These are phyloP conservation scores for Agriotes lineatus DNA, from an alignment of 2,888 invertebrate species.

Conservation along the genomic window DNA sequence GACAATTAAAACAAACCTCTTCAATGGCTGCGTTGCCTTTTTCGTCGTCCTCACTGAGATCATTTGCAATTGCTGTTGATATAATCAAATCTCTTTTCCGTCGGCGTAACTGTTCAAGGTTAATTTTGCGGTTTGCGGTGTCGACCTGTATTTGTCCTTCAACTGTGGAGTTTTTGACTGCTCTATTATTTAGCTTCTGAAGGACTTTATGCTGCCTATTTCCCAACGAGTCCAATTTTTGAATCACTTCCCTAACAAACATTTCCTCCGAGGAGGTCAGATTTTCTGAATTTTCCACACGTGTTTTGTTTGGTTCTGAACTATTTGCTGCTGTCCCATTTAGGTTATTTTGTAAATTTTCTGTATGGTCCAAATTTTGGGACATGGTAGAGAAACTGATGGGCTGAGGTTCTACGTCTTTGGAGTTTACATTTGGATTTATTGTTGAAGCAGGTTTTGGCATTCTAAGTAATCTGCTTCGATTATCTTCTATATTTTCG, in stretches of 20 bases:
- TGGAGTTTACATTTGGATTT: no score
- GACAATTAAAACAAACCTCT: slow-evolving; percentile 70
- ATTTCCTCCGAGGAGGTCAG: slow-evolving; percentile 68
- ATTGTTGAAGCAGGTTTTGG: no score
- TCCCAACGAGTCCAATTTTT: slow-evolving; percentile 71
- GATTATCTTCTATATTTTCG: no score
- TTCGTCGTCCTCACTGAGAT: slow-evolving; percentile 72
- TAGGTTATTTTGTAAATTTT: no score
- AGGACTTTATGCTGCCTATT: slow-evolving; percentile 71
- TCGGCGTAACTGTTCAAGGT: not conserved
- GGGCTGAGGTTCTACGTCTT: not conserved
- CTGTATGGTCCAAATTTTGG: no score
- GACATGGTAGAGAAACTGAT: no score
- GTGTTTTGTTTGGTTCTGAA: not conserved
- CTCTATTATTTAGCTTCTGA: slow-evolving; percentile 68
- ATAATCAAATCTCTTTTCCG: slow-evolving; percentile 29
- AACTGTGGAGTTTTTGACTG: slow-evolving; percentile 44
- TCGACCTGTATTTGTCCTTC: not conserved
- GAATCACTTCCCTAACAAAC: slow-evolving; percentile 71
- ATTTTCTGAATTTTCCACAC: not conserved
- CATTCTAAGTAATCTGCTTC: no score
- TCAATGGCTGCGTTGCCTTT: slow-evolving; percentile 73
- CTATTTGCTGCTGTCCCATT: no score
- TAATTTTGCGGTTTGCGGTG: not conserved
- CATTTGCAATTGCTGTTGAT: slow-evolving; percentile 62